Conservation (phyloP, 2,888 invertebrate species). For the Aplocera efformata region DNA sequence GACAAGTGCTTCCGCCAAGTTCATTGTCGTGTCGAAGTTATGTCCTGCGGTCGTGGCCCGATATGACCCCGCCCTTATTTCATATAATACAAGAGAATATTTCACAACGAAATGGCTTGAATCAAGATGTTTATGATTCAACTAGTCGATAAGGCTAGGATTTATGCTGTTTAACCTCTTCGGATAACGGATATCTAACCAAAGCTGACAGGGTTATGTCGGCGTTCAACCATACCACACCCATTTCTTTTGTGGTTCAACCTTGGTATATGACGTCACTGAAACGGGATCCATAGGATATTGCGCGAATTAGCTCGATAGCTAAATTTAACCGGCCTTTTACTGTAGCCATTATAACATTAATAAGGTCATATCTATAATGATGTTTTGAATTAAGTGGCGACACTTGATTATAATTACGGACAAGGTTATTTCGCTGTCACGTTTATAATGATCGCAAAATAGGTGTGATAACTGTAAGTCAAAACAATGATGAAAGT, state of each 20-base stretch:
- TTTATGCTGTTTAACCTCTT: constrained; percentile 14
- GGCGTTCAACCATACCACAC: too few species aligned
- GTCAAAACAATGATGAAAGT: constrained; percentile 9
- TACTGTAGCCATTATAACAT: constrained; percentile 23
- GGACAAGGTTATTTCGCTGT: constrained; percentile 41
- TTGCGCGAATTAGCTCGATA: constrained; percentile 21
- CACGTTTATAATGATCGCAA: constrained; percentile 13
- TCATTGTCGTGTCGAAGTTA: constrained; percentile 64
- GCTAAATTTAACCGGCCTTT: constrained; percentile 32
- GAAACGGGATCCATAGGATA: constrained; percentile 21
- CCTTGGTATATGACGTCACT: constrained; percentile 19
- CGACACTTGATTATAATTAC: constrained; percentile 54
- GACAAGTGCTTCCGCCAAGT: constrained; percentile 76
- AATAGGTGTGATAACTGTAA: constrained; percentile 6
- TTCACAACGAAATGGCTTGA: neutral
- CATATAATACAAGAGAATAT: constrained; percentile 6
- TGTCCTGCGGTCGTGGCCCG: constrained; percentile 34
- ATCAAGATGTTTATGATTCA: neutral
- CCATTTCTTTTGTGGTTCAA: too few species aligned
- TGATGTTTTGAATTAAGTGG: constrained; percentile 36
- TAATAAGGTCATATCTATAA: constrained; percentile 36
- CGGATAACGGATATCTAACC: constrained; percentile 7
- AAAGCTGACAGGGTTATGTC: constrained; percentile 14
- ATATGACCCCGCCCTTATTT: constrained; percentile 42
- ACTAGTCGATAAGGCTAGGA: constrained; percentile 3